Evolutionary conservation across 2,888 invertebrate genomes (phyloP), one percentile per base, ranked within the genome.

Genomic region (Odontothrips loti): DNA sequence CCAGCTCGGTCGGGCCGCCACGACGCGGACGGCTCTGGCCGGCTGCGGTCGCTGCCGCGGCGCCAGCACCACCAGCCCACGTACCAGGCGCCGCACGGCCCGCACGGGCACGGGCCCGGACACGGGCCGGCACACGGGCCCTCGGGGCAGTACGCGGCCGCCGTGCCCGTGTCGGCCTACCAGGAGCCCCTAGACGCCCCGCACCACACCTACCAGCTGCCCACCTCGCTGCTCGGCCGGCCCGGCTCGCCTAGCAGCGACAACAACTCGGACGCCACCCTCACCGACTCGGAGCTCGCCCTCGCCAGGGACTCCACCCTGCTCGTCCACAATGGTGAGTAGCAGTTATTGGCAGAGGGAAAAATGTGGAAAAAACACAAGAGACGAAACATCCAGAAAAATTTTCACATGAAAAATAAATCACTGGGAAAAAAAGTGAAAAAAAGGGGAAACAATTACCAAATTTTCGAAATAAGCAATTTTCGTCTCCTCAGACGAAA

Each of bases 201-300:
- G 84, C 90, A 90, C 86, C 88, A 88, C 85, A 88, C 88, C 83
- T 89, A 89, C 86, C 90, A 90, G 85, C 90, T 89, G 85, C 89
- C 89, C 68, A 90, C 91, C 84, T 91, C 93, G 85, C 90, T 94
- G 85, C 92, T 94, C 87, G 12, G 12, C 68, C 68, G 68, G 23
- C 68, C 68, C 11, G 92, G 94, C 89, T 93, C 94, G 86, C 94
- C 94, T 84, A 93, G 93, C 79, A 93, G 94, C 84, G 95, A 95
- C 87, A 94, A 94, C 92, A 94, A 93, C 84, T 95, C 94, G 84
- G 94, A 94, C 91, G 94, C 94, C 78, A 94, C 95, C 47, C 91
- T 95, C 85, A 95, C 94, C 63, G 95, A 95, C 88, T 93, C 94
- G 34, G 95, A 95, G 89, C 90, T 94, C 87, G 94, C 94, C 85